Evolutionary conservation across 2,113 vertebrate species (phyloP), one percentile per base, ranked within the genome.

Genomic region (Neopipo cinnamomea): DNA sequence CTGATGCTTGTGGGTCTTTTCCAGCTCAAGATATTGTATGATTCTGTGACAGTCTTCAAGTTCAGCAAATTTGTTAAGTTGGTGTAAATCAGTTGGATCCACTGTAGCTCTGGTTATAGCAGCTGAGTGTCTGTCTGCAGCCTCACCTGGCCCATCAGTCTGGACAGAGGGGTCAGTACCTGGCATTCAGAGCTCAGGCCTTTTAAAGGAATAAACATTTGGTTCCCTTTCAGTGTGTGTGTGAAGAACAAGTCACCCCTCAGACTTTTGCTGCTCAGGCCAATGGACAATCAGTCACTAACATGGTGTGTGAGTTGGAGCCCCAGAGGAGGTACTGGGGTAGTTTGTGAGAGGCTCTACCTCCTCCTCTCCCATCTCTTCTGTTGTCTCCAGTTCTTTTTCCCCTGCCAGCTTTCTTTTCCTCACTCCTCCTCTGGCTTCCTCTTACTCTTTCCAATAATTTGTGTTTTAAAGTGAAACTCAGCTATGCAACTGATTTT

Each of bases 401-500:
- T 35, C 23, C 23, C 58, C 9, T 49, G 28, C 62, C 79, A 84
- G 24, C 39, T 76, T 85, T 76, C 42, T 79, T 89, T 75, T 89
- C 55, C 87, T 93, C 81, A 50, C 18, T 88, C 31, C 50, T 91
- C 44, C 53, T 82, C 74, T 74, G 77, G 31, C 76, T 97, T 85
- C 85, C 66, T 88, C 71, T 86, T 62, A 62, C 35, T 77, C 79
- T 91, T 91, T 58, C 58, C 79, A 61, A 70, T 68, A 82, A 85
- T 76, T 89, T 58, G 50, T 35, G 42, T 80, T 91, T 95, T 83
- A 73, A 96, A 94, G 85, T 62, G 75, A 55, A 94, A 88, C 85
- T 90, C 71, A 83, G 85, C 89, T 94, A 81, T 87, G 79, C 76
- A 78, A 89, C 80, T 61, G 81, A 35, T 85, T 96, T 93, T 95